Evolutionary conservation across 2,113 vertebrate genomes (phyloP), one percentile per base, ranked within the genome.

Genomic region (Epinephelus fuscoguttatus): DNA sequence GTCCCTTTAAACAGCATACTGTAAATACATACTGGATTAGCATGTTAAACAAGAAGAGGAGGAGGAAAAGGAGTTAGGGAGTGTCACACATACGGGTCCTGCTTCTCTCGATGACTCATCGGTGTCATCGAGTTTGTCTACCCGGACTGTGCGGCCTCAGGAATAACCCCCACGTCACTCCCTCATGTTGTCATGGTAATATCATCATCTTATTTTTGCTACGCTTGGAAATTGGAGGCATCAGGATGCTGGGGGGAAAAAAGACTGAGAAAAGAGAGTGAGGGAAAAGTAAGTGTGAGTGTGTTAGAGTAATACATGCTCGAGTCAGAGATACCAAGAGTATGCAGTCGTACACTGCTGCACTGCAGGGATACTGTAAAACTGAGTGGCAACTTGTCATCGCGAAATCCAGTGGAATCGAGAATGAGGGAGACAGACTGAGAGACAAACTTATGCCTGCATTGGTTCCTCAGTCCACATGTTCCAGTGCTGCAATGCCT

Each of bases 161-260:
- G 86, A 79, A 83, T 78, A 79, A 87, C 79, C 75, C 70, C 62
- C 68, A 23, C 79, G 49, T 87, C 84, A 80, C 81, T 81, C 68
- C 81, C 76, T 84, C 78, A 80, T 57, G 92, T 95, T 93, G 88
- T 93, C 94, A 92, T 92, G 90, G 92, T 85, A 92, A 95, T 94
- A 78, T 85, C 79, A 49, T 84, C 75, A 64, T 86, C 47, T 76
- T 68, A 71, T 80, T 79, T 81, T 80, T 76, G 76, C 77, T 73
- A 67, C 80, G 47, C 50, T 8, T 83, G 71, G 88, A 78, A 86
- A 77, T 80, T 33, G 74, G 72, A 88, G 63, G 80, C 78, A 87
- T 82, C 14, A 37, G 59, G 61, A 75, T 59, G 55, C 59, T 33
- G 42, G 11, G 42, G 33, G 33, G 33, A 27, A 62, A 56, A 10